Percentiles rank a stretch among this genome's conserved stretches.
These are phyloP conservation scores for Leptinotarsa tumamoca DNA, from an alignment of 2,888 invertebrate species.

Conservation along the genomic window DNA sequence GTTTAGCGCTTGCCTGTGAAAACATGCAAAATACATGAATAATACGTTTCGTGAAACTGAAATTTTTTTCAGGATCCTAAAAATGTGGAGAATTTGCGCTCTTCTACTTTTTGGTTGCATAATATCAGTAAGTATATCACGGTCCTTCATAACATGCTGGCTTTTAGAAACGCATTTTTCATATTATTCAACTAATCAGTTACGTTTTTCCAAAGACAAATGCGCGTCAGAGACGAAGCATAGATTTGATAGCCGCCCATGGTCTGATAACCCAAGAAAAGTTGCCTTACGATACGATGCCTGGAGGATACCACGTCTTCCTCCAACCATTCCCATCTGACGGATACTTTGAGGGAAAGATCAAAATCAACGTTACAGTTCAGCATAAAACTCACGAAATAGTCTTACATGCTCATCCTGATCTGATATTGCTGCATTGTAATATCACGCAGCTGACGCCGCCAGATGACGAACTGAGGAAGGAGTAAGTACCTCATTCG, in stretches of 20 bases:
- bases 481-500: conserved; percentile 5
- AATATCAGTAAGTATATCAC: conserved; percentile 35
- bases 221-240: conserved; percentile 68
- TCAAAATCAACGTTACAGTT: conserved; percentile 79
- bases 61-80: conserved; percentile 28
- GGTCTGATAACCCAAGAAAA: conserved; percentile 74
- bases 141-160: no score
- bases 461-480: conserved; percentile 52
- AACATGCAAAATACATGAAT: no score
- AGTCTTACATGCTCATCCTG: conserved; percentile 75
- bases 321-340: conserved; percentile 76
- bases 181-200: neutral
- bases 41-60: no score
- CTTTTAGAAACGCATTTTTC: neutral
- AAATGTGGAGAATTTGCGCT: conserved; percentile 37
- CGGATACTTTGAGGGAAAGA: conserved; percentile 75
- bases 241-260: conserved; percentile 79
- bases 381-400: conserved; percentile 73
- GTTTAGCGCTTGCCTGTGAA: no score
- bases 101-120: conserved; percentile 33
- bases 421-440: conserved; percentile 71
- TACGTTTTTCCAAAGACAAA: conserved; percentile 41
- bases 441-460: conserved; percentile 53
- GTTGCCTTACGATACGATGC: conserved; percentile 74
- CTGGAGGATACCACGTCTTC: conserved; percentile 75